Evolutionary conservation across 1,140 invertebrate genomes (phyloP), one percentile per base, ranked within the genome.

Genomic region (Phocides pigmalion): DNA sequence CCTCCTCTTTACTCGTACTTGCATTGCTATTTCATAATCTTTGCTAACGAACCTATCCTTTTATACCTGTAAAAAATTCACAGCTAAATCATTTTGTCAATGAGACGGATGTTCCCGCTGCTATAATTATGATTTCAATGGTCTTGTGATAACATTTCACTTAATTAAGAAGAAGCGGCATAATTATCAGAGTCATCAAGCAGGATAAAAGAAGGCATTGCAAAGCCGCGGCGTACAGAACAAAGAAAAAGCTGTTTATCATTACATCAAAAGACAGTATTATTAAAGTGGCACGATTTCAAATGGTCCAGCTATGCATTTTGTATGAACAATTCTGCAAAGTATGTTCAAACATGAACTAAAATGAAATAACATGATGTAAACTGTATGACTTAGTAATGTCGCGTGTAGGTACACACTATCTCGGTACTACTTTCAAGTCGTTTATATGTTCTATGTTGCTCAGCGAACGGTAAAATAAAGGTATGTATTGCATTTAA

Each of bases 101-200:
- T 12, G 32, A 35, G 2, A 35, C 32, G 32, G 4, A 35, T n/a
- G 32, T 4, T 28, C n/a, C 32, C 1, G 11, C 11, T 35, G 8
- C 25, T 35, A 50, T 35, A 16, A 32, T 50, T 35, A 32, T 17
- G 12, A 32, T 35, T 35, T 35, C 47, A 35, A 12, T 35, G 25
- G 6, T 50, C 15, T 50, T 35, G 8, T 17, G 25, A 35, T 32
- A 16, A 5, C 22, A 50, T 50, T 50, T 50, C 14, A 32, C 25
- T 50, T 50, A 17, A 51, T 51, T 51, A 37, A 19, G 44, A 47
- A 11, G 19, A 35, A 17, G 49, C 16, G 49, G 28, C 16, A 37
- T 51, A 37, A 51, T 51, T 51, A 51, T 37, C 28, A 17, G 49
- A 51, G 49, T 37, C 49, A 51, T 51, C 49, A 37, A 50, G 28